Evolutionary conservation across 2,113 vertebrate species (phyloP).

Genomic region (Procavia capensis): DNA sequence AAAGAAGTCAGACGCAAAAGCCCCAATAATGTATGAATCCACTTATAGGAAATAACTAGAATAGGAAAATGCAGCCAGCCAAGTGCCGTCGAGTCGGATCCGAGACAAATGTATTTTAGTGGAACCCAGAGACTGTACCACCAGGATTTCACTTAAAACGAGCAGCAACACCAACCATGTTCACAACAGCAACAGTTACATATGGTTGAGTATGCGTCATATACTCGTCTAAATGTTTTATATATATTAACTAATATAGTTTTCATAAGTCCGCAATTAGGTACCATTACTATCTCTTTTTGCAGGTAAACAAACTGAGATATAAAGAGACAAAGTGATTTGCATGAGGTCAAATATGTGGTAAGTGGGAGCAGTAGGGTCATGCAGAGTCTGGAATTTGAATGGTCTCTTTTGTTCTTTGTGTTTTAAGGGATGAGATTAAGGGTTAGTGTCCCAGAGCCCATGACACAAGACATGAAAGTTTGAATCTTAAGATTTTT

Average conservation of each 20-base stretch:
- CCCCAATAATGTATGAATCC: too few relatives aligned
- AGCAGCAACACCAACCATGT: background rate
- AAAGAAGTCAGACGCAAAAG: too few relatives aligned
- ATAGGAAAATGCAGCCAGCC: too few relatives aligned
- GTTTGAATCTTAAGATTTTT: background rate
- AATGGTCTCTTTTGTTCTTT: background rate
- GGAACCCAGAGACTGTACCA: too few relatives aligned
- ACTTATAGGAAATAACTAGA: too few relatives aligned
- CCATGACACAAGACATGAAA: background rate
- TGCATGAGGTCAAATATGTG: background rate
- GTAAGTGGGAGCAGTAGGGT: background rate
- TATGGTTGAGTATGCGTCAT: background rate
- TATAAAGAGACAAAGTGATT: background rate
- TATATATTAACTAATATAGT: background rate
- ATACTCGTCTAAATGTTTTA: background rate
- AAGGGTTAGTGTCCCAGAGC: background rate
- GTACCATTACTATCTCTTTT: background rate
- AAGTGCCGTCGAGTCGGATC: too few relatives aligned
- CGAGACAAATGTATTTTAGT: too few relatives aligned
- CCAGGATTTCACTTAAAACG: background rate
- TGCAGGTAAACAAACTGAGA: background rate
- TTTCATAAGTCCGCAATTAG: background rate
- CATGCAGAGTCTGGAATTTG: background rate
- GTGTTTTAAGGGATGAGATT: background rate
- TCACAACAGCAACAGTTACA: background rate